A percentile compares a stretch with the other conserved stretches of the same genome.
Conservation (phyloP, 2,113 vertebrate species). For the Lathamus discolor region DNA sequence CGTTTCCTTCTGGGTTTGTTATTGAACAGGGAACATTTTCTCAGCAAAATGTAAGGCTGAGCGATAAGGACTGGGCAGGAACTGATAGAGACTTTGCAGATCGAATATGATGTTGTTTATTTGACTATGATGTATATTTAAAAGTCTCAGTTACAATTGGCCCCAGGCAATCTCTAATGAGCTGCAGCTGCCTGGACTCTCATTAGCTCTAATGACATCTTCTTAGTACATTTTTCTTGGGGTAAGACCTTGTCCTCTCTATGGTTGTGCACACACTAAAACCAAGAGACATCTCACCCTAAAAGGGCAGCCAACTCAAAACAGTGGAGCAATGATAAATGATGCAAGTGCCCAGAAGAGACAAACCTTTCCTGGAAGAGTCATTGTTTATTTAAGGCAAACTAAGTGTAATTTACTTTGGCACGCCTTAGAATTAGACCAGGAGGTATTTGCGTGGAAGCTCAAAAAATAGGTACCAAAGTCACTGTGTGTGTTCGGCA, state of each 20-base stretch:
- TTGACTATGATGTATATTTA: constrained; percentile 79
- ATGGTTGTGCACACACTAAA: constrained; percentile 51
- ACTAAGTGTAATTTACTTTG: constrained; percentile 52
- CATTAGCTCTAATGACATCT: constrained; percentile 78
- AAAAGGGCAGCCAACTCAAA: constrained; percentile 65
- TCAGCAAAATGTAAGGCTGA: constrained; percentile 35
- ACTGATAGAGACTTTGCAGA: constrained; percentile 61
- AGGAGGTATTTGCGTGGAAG: constrained; percentile 42
- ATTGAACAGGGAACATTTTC: constrained; percentile 56
- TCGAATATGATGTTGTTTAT: constrained; percentile 78
- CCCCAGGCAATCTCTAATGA: constrained; percentile 76
- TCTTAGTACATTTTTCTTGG: constrained; percentile 69
- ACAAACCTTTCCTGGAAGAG: constrained; percentile 76
- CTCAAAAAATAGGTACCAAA: constrained; percentile 40
- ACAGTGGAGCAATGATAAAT: constrained; percentile 75
- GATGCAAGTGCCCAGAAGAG: constrained; percentile 64
- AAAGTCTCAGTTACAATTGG: constrained; percentile 78
- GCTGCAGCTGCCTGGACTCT: constrained; percentile 78
- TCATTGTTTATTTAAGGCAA: constrained; percentile 74
- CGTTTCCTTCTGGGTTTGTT: constrained; percentile 1
- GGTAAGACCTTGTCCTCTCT: constrained; percentile 66
- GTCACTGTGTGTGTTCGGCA: constrained; percentile 18
- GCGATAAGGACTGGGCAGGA: constrained; percentile 51
- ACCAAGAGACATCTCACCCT: constrained; percentile 72
- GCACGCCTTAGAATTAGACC: constrained; percentile 53